phyloP scores from a whole-genome alignment of 2,888 invertebrate species.

The Lissocephala sabroskyi region DNA sequence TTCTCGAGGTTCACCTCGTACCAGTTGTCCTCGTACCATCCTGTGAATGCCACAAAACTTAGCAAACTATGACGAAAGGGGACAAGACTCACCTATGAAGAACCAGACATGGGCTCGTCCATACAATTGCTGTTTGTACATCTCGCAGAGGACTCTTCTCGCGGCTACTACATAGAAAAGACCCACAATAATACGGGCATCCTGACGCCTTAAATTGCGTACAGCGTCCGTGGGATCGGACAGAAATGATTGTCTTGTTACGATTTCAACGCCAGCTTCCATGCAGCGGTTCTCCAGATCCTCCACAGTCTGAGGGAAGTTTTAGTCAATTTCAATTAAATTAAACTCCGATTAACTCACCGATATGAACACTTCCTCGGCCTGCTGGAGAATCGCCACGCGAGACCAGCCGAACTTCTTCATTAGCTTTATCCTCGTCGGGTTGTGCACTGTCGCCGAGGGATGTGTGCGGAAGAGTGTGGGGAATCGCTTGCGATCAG shows the following conservation, averaged over 20 bases:
- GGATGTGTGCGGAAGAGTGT: constrained; percentile 99
- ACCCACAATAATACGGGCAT: constrained; percentile 98
- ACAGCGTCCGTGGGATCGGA: constrained; percentile 98
- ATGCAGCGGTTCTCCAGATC: constrained; percentile 96
- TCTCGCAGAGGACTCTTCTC: constrained; percentile 94
- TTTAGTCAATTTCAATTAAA: not conserved
- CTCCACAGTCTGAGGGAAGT: constrained; percentile 86
- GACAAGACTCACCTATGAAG: constrained; percentile 93
- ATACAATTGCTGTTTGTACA: constrained; percentile 93
- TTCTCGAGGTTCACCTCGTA: constrained; percentile 90
- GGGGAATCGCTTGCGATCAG: constrained; percentile 96
- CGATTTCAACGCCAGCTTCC: constrained; percentile 93
- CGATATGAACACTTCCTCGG: constrained; percentile 97
- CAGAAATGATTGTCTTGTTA: constrained; percentile 96
- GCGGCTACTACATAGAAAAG: constrained; percentile 99
- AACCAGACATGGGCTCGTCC: constrained; percentile 99
- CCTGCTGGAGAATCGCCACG: constrained; percentile 97
- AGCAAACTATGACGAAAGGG: too few relatives aligned
- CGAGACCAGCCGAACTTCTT: constrained; percentile 98
- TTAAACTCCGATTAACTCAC: constrained; percentile 74
- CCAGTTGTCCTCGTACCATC: constrained; percentile 99
- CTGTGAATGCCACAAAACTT: constrained; percentile 73
- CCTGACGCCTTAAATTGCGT: constrained; percentile 92
- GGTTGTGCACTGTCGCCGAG: constrained; percentile 99
- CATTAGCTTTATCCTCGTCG: constrained; percentile 95